Percentiles rank a stretch among this genome's conserved stretches.
phyloP scores from a whole-genome alignment of 2,113 vertebrate species.

The Zosterops borbonicus region DNA sequence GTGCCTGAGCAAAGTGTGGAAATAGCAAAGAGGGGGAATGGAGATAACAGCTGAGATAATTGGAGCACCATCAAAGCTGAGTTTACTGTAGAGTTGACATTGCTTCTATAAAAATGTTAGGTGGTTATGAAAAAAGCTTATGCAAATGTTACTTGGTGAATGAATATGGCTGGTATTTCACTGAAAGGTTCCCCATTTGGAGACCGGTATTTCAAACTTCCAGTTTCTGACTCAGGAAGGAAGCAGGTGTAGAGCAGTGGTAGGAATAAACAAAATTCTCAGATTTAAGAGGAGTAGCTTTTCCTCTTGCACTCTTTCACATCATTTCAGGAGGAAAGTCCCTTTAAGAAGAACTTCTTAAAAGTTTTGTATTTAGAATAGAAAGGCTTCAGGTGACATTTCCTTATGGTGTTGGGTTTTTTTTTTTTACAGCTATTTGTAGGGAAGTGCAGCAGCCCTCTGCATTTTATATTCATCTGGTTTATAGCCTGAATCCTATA shows the following conservation, averaged over 20 bases:
- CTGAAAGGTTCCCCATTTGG: background rate
- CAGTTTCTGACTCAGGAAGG: background rate
- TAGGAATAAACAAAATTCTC: background rate
- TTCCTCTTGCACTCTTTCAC: fast-evolving
- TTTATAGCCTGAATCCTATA: background rate
- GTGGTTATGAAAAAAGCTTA: conserved; percentile 8
- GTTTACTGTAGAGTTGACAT: background rate
- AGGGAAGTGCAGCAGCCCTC: background rate
- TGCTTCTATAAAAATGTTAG: conserved; percentile 18
- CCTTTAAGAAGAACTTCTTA: background rate
- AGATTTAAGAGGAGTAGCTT: background rate
- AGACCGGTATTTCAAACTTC: background rate
- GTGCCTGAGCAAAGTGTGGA: background rate
- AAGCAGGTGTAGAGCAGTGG: background rate
- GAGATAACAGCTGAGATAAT: background rate
- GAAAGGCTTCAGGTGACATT: background rate
- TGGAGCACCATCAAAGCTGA: background rate
- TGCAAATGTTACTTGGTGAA: background rate
- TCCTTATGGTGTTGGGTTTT: background rate
- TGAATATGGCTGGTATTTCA: background rate
- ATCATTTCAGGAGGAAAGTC: background rate
- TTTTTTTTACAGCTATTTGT: background rate
- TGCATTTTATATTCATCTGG: background rate
- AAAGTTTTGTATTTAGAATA: background rate
- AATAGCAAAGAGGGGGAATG: background rate